These are phyloP conservation scores for Melipona beecheii DNA, from an alignment of 2,888 invertebrate species.

Conservation along the genomic window DNA sequence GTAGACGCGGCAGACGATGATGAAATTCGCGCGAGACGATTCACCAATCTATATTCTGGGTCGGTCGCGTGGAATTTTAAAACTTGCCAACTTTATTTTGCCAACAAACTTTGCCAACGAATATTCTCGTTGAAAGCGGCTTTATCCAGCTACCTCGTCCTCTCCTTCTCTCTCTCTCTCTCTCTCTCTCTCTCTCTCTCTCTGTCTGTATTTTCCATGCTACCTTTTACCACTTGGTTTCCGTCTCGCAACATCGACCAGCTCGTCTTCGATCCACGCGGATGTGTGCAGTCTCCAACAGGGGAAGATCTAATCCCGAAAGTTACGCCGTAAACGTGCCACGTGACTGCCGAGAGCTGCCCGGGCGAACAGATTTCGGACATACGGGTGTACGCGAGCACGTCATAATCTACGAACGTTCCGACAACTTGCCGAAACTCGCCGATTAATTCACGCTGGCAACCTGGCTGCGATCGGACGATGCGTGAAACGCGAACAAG, in stretches of 20 bases:
- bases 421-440: constrained; percentile 34
- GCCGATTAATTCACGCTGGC: constrained; percentile 10
- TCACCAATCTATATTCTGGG: constrained; percentile 53
- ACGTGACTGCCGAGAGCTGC: constrained; percentile 68
- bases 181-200: background rate
- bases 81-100: constrained; percentile 63
- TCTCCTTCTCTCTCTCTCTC: background rate
- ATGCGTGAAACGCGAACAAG: constrained; percentile 6
- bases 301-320: constrained; percentile 70
- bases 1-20: constrained; percentile 36
- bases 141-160: constrained; percentile 35
- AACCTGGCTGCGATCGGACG: background rate
- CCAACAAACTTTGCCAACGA: constrained; percentile 64
- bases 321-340: constrained; percentile 75
- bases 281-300: constrained; percentile 43
- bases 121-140: constrained; percentile 60
- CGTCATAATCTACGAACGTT: constrained; percentile 24
- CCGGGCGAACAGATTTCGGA: constrained; percentile 65
- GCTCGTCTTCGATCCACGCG: constrained; percentile 55
- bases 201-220: background rate
- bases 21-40: constrained; percentile 54
- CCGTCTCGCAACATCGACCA: constrained; percentile 39
- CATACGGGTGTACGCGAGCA: constrained; percentile 35
- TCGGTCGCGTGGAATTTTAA: constrained; percentile 54
- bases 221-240: constrained; percentile 48